A percentile compares a stretch with the other conserved stretches of the same genome.
Conservation (phyloP, 2,113 vertebrate species). For the Cisticola juncidis region DNA sequence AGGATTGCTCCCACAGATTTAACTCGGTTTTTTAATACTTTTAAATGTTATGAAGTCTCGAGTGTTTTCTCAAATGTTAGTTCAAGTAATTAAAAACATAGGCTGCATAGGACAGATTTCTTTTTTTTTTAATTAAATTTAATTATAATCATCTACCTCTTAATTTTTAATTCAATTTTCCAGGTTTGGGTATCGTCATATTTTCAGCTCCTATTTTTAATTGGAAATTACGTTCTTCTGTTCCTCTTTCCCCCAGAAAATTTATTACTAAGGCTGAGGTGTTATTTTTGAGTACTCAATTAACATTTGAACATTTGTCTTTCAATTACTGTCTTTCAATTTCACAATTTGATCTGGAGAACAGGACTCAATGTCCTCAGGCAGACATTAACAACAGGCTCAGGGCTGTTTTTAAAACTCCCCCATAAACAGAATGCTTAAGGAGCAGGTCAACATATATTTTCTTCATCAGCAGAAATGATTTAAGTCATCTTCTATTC, state of each 20-base stretch:
- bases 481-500: not conserved
- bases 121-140: not conserved
- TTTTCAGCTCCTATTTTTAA: not conserved
- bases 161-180: not conserved
- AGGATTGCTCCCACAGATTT: not conserved
- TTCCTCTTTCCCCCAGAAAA: not conserved
- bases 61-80: not conserved
- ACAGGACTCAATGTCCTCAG: not conserved
- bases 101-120: not conserved
- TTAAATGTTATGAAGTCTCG: not conserved
- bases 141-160: not conserved
- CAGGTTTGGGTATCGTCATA: not conserved
- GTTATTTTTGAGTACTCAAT: not conserved
- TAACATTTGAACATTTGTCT: not conserved
- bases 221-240: not conserved
- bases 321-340: not conserved
- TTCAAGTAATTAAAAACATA: not conserved
- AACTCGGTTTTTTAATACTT: not conserved
- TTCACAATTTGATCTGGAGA: not conserved
- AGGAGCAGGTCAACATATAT: not conserved
- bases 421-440: fast-evolving
- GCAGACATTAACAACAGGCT: not conserved
- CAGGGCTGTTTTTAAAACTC: not conserved
- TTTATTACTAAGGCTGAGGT: not conserved
- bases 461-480: not conserved